Evolutionary conservation across 2,797 vertebrate species (phyloP).

Genomic region (Dipus sagitta): DNA sequence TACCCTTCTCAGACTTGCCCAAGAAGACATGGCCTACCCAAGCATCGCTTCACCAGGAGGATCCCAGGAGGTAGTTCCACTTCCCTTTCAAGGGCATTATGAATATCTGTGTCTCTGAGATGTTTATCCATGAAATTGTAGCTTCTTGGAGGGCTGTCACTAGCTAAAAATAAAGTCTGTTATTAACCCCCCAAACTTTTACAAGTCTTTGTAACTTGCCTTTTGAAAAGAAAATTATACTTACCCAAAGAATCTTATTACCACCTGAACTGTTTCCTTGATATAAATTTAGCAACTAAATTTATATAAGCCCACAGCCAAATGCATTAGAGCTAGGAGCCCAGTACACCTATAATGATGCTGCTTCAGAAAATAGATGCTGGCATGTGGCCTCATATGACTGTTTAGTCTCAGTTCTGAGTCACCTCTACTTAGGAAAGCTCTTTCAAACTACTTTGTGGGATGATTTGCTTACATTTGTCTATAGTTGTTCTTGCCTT

Average conservation of each 20-base stretch:
- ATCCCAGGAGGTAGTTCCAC: background rate
- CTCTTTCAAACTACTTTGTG: background rate
- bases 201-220: slow-evolving; percentile 75
- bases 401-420: background rate
- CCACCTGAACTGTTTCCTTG: slow-evolving; percentile 65
- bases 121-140: slow-evolving; percentile 54
- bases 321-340: slow-evolving; percentile 7
- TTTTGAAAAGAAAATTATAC: slow-evolving; percentile 79
- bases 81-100: slow-evolving; percentile 10
- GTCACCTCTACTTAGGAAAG: background rate
- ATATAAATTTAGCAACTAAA: slow-evolving; percentile 75
- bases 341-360: slow-evolving; percentile 21
- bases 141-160: slow-evolving; percentile 50
- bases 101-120: background rate
- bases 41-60: too few species aligned
- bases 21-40: rapidly evolving
- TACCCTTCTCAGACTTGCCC: background rate
- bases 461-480: background rate
- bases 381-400: background rate
- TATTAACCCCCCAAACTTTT: slow-evolving; percentile 68
- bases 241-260: slow-evolving; percentile 74
- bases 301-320: slow-evolving; percentile 53
- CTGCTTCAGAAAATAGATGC: slow-evolving; percentile 31
- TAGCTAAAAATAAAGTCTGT: slow-evolving; percentile 67
- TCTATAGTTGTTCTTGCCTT: background rate